Evolutionary conservation across 2,113 vertebrate species (phyloP), one percentile per base, ranked within the genome.

Genomic region (Chiloscyllium plagiosum): DNA sequence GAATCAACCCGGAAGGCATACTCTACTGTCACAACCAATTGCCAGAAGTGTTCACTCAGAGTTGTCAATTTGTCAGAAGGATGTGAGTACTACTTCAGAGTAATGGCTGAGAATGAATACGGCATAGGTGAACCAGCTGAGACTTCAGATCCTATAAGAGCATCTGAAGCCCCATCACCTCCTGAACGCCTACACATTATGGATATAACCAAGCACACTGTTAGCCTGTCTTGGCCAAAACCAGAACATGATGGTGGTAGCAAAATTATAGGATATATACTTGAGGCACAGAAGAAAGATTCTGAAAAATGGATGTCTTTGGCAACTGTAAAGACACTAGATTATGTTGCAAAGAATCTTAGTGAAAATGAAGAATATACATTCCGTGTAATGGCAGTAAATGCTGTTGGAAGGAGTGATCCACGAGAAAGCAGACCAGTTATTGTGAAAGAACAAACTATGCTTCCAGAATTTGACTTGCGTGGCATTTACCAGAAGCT

Each of bases 61-160:
- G 96, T 99, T 96, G 96, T 97, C 68, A 98, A 99, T 80, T 97
- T 99, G 96, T 97, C 98, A 95, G 99, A 99, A 97, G 99, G 99
- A 0, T 99, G 98, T 96, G 99, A 99, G 97, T 99, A 99, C 97
- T 99, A 99, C 96, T 99, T 99, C 96, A 98, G 99, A 98, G 99
- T 99, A 42, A 98, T 97, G 97, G 99, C 99, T 96, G 99, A 99
- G 97, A 99, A 99, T 95, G 99, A 99, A 96, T 99, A 98, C 6
- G 99, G 99, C 96, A 98, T 99, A 96, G 99, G 99, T 95, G 99
- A 99, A 90, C 98, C 99, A 24, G 97, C 97, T 95, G 99, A 99
- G 98, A 99, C 98, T 52, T 3, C 97, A 95, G 99, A 99, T 96
- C 99, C 99, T 50, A 97, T 99, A 47, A 98, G 97, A 97, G 99